These are phyloP conservation scores for Falco rusticolus DNA, from an alignment of 2,797 vertebrate genomes.

Conservation along the genomic window DNA sequence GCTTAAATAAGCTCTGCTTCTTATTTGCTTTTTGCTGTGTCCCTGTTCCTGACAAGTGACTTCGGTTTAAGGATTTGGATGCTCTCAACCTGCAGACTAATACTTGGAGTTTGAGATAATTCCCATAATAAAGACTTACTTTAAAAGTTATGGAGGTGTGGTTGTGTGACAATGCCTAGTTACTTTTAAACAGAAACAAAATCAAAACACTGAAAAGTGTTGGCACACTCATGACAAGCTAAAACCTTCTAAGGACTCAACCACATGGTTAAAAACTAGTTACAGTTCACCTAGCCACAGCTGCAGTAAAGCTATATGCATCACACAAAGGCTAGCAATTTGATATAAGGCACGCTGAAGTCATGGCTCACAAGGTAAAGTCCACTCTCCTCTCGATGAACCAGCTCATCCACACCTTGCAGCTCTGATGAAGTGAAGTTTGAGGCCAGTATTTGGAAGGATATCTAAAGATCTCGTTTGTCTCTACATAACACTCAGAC, in stretches of 20 bases:
- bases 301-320: not conserved
- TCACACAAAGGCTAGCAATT: not conserved
- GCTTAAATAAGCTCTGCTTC: not conserved
- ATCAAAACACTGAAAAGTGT: not conserved
- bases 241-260: not conserved
- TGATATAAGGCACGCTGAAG: not conserved
- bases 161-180: not conserved
- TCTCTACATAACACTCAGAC: not conserved
- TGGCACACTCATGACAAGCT: not conserved
- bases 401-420: not conserved
- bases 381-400: not conserved
- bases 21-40: not conserved
- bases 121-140: not conserved
- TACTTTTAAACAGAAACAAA: not conserved
- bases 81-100: not conserved
- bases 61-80: not conserved
- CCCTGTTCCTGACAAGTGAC: not conserved
- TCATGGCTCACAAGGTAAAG: not conserved
- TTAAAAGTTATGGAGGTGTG: not conserved
- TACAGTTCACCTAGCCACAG: not conserved
- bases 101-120: not conserved
- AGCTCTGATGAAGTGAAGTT: not conserved
- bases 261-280: not conserved
- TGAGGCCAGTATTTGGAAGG: not conserved
- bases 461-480: not conserved